These are phyloP conservation scores for Enteromius viviparus DNA, from an alignment of 2,797 vertebrate species.

Conservation along the genomic window DNA sequence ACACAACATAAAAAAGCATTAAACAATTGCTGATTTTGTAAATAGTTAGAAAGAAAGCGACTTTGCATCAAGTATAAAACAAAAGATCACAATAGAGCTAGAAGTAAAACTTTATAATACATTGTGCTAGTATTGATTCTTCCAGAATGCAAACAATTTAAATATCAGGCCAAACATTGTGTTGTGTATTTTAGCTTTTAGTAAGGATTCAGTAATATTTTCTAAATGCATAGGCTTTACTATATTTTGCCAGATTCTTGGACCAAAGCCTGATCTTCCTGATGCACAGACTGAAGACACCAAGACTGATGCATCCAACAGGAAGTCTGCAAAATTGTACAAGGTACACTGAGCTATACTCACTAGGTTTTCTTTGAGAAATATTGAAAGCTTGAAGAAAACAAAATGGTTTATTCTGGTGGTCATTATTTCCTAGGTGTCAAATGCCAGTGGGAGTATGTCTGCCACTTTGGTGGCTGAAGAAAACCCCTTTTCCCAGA, in stretches of 20 bases:
- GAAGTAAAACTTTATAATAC: background rate
- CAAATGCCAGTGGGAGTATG: slow-evolving; percentile 68
- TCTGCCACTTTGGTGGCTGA: slow-evolving; percentile 65
- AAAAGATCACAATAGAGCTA: background rate
- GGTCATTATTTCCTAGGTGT: slow-evolving; percentile 61
- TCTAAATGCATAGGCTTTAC: background rate
- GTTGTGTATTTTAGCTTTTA: background rate
- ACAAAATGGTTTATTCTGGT: slow-evolving; percentile 1
- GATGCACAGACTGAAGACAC: slow-evolving; percentile 59
- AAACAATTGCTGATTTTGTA: background rate
- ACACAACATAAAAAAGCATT: background rate
- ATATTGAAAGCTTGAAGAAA: background rate
- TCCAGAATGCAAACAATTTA: background rate
- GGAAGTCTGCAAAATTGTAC: slow-evolving; percentile 67
- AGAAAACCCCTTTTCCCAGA: slow-evolving; percentile 70
- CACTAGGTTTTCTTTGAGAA: background rate
- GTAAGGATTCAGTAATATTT: background rate
- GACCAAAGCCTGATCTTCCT: slow-evolving; percentile 71
- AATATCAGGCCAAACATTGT: background rate
- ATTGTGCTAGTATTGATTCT: background rate
- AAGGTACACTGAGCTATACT: slow-evolving; percentile 59
- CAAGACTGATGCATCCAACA: slow-evolving; percentile 65
- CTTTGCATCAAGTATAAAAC: background rate
- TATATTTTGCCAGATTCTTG: slow-evolving; percentile 65
- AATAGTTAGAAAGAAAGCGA: background rate